These are phyloP conservation scores for Mustelus asterias DNA, from an alignment of 2,113 vertebrate species.

Conservation along the genomic window DNA sequence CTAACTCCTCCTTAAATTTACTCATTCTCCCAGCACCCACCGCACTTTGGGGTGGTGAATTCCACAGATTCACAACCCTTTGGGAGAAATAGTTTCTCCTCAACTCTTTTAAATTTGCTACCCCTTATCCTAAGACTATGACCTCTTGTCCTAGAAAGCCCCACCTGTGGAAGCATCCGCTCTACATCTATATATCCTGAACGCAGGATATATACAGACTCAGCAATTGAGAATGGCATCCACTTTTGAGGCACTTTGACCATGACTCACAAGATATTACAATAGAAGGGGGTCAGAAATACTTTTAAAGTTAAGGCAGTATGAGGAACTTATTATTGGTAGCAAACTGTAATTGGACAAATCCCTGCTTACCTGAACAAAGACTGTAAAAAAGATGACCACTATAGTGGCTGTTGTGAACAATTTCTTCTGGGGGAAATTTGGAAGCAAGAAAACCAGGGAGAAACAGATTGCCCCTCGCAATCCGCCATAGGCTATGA, in stretches of 20 bases:
- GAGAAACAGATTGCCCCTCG: slow-evolving; percentile 75
- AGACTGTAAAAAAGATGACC: slow-evolving; percentile 75
- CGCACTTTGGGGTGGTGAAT: no score
- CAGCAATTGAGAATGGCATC: not conserved
- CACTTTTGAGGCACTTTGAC: not conserved
- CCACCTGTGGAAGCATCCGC: no score
- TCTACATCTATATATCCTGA: no score
- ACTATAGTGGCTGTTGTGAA: slow-evolving; percentile 74
- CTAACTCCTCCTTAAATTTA: no score
- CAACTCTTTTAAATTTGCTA: no score
- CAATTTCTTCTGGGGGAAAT: slow-evolving; percentile 70
- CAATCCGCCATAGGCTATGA: slow-evolving; percentile 68
- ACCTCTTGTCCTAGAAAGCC: no score
- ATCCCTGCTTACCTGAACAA: slow-evolving; percentile 60
- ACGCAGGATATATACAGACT: not conserved
- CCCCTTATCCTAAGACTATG: no score
- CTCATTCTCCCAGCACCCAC: no score
- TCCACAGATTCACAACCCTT: no score
- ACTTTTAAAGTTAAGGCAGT: not conserved
- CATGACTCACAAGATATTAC: no score
- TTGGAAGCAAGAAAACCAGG: slow-evolving; percentile 68
- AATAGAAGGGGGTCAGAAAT: not conserved
- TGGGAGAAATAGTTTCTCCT: no score
- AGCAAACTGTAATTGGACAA: no score
- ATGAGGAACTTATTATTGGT: not conserved